Evolutionary conservation across 2,797 vertebrate species (phyloP), one percentile per base, ranked within the genome.

Genomic region (Anas acuta): DNA sequence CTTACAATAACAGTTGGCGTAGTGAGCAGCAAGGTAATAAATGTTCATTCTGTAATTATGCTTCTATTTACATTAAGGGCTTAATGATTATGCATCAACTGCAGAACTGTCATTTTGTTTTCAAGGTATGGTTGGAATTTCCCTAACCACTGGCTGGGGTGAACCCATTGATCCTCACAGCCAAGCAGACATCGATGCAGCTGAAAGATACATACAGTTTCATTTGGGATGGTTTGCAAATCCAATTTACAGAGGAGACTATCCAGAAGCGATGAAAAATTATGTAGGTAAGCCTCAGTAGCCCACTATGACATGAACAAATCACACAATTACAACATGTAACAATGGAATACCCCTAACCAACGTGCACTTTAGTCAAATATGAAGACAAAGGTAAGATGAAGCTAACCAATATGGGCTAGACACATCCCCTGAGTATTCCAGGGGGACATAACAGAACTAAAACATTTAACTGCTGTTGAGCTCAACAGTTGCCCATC

Each of bases 171-270:
- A 99, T 88, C 97, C 99, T 54, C 98, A 97, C 66, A 98, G 98
- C 97, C 98, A 98, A 69, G 98, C 98, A 81, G 99, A 99, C 78
- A 96, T 98, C 12, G 99, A 99, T 30, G 99, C 99, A 69, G 99
- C 99, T 3, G 99, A 99, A 95, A 97, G 99, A 97, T 99, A 99
- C 26, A 98, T 99, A 35, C 99, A 99, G 86, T 99, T 99, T 97
- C 98, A 98, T 89, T 87, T 99, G 82, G 99, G 99, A 89, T 99
- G 99, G 99, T 99, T 99, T 96, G 99, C 99, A 84, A 99, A 99
- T 41, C 99, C 99, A 2, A 97, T 99, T 88, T 99, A 98, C 81
- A 98, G 98, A n/a, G 99, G 99, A 82, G 99, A 99, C 97, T 99
- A 99, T 85, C 99, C 99, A 51, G 98, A 99, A 97, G 98, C 98